Conservation (phyloP, 2,888 invertebrate genomes). For the Keiferia lycopersicella region DNA sequence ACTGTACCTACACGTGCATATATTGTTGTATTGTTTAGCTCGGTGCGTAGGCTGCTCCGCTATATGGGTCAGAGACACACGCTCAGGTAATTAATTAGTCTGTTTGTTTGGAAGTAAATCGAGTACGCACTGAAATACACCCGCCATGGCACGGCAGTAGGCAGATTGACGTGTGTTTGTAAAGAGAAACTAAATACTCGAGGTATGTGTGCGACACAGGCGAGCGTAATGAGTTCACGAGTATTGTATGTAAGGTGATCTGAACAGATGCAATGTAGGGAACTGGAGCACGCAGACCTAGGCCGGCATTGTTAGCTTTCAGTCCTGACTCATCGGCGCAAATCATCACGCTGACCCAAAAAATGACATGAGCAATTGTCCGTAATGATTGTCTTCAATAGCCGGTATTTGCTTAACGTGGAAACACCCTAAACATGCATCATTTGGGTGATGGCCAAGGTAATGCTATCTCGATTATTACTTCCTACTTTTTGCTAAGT, state of each 20-base stretch:
- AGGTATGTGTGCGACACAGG: conserved; percentile 46
- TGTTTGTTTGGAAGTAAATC: conserved; percentile 30
- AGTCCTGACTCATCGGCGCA: conserved; percentile 62
- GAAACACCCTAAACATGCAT: conserved; percentile 9
- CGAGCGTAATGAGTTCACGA: conserved; percentile 57
- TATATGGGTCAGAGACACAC: conserved; percentile 52
- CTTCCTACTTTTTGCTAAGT: background rate
- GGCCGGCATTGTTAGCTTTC: conserved; percentile 60
- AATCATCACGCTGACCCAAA: conserved; percentile 63
- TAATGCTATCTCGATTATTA: conserved; percentile 25
- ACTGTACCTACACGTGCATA: conserved; percentile 31
- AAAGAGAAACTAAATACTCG: conserved; percentile 8
- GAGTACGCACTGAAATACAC: background rate
- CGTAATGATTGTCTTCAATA: conserved; percentile 44
- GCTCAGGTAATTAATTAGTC: conserved; percentile 45
- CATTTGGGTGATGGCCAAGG: background rate
- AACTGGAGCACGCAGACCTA: conserved; percentile 68
- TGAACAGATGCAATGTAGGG: conserved; percentile 71
- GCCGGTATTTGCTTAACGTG: conserved; percentile 16
- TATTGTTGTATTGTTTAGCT: conserved; percentile 61
- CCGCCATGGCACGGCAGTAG: background rate
- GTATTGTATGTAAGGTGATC: conserved; percentile 62
- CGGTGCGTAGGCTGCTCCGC: conserved; percentile 50
- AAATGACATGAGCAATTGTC: conserved; percentile 51
- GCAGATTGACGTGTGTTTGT: background rate